Percentiles rank a stretch among this genome's conserved stretches.
These are phyloP conservation scores for Channa striata DNA, from an alignment of 2,797 vertebrate genomes.

Conservation along the genomic window DNA sequence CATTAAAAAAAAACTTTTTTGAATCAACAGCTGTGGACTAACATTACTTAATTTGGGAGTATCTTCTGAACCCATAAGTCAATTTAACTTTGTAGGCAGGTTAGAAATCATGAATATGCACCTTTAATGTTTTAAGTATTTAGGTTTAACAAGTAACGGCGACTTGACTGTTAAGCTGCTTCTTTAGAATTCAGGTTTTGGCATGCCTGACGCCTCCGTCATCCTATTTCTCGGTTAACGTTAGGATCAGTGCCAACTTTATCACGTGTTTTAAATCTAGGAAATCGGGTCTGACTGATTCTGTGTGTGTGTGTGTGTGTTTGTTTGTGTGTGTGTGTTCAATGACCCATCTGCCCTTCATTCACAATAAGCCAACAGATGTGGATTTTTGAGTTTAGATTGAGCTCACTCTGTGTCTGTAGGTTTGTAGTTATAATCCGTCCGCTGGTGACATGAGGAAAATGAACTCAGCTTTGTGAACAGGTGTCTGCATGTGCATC, in stretches of 20 bases:
- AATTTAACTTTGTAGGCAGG: background rate
- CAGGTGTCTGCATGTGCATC: background rate
- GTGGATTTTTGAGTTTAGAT: constrained; percentile 34
- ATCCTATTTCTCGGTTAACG: background rate
- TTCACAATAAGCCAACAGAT: background rate
- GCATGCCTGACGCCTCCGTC: background rate
- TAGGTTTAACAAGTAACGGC: background rate
- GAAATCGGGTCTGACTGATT: background rate
- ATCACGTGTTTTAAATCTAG: background rate
- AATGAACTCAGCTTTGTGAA: background rate
- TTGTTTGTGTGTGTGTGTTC: background rate
- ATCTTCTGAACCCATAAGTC: background rate
- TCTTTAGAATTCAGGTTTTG: constrained; percentile 31
- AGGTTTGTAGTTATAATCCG: constrained; percentile 14
- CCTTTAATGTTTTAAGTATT: background rate
- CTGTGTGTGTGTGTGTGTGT: background rate
- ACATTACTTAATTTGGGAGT: background rate
- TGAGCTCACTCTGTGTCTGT: constrained; percentile 40
- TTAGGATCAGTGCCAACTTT: background rate
- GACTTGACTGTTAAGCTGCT: background rate
- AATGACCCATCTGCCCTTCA: background rate
- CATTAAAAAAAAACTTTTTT: background rate
- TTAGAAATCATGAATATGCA: background rate
- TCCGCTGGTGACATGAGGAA: background rate
- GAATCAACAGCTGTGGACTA: constrained; percentile 1